Percentiles rank a stretch among this genome's conserved stretches.
Conservation (phyloP, 2,113 vertebrate species). For the Astatotilapia flaviijosephi region DNA sequence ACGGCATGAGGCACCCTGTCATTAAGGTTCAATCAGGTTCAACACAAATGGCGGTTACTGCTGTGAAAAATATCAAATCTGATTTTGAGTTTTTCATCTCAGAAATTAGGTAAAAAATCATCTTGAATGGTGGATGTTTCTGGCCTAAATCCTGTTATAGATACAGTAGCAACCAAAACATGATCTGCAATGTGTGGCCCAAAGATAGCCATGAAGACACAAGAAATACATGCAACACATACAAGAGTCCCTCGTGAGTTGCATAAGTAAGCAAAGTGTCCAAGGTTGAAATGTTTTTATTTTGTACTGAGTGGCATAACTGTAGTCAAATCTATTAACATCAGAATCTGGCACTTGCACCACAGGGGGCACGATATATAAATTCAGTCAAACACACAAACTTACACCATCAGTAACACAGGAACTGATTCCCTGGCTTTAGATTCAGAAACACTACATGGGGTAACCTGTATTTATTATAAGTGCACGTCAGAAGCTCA, state of each 20-base stretch:
- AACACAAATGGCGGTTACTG: not conserved
- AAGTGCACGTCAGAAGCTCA: not conserved
- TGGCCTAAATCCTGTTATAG: not conserved
- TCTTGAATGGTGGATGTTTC: not conserved
- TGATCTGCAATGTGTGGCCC: not conserved
- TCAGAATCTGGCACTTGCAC: not conserved
- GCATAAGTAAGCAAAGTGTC: not conserved
- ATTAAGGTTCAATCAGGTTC: not conserved
- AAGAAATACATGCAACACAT: not conserved
- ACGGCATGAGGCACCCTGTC: not conserved
- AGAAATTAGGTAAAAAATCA: not conserved
- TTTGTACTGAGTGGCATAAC: not conserved
- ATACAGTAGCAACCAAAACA: not conserved
- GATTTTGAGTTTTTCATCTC: not conserved
- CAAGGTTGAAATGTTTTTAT: not conserved
- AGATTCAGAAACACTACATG: not conserved
- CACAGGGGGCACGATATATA: not conserved
- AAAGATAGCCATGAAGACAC: not conserved
- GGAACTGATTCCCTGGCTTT: not conserved
- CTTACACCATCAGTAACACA: not conserved
- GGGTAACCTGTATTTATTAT: constrained; percentile 19
- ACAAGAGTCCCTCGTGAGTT: not conserved
- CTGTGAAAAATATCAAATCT: not conserved
- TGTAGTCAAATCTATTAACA: not conserved
- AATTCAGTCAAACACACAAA: not conserved